Evolutionary conservation across 2,113 vertebrate species (phyloP).

Genomic region (Pheucticus melanocephalus): DNA sequence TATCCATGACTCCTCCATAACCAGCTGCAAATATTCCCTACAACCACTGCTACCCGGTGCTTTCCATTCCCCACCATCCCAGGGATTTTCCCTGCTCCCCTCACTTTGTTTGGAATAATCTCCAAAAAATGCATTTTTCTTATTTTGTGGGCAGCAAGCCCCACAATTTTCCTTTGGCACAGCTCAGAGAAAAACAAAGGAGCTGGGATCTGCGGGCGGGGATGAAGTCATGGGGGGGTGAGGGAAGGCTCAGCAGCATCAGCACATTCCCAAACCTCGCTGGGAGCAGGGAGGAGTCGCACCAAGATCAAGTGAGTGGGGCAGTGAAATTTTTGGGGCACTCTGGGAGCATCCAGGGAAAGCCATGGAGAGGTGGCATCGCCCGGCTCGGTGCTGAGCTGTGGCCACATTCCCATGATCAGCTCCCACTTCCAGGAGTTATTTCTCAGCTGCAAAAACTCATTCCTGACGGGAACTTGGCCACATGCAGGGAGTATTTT

Average conservation of each 20-base stretch:
- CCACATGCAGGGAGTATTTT: background rate
- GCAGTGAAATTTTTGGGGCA: background rate
- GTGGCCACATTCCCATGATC: background rate
- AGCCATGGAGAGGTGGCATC: background rate
- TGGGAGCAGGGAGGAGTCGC: background rate
- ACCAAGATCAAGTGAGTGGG: rapidly evolving
- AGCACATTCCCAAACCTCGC: background rate
- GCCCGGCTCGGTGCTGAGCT: rapidly evolving
- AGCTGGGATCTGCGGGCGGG: background rate
- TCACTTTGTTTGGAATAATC: background rate
- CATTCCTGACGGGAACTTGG: background rate
- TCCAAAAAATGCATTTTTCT: background rate
- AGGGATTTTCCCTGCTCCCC: background rate
- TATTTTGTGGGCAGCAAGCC: background rate
- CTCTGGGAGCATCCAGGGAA: background rate
- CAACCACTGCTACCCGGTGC: rapidly evolving
- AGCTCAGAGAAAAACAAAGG: background rate
- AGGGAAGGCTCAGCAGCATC: slow-evolving; percentile 2
- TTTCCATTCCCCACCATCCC: background rate
- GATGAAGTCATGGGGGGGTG: background rate
- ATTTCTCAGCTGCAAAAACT: background rate
- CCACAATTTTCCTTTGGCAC: slow-evolving; percentile 30
- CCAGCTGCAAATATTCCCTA: background rate
- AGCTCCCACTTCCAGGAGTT: background rate
- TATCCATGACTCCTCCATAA: rapidly evolving